Percentiles rank a stretch among this genome's conserved stretches.
These are phyloP conservation scores for Diabrotica undecimpunctata DNA, from an alignment of 1,140 invertebrate species.

Conservation along the genomic window DNA sequence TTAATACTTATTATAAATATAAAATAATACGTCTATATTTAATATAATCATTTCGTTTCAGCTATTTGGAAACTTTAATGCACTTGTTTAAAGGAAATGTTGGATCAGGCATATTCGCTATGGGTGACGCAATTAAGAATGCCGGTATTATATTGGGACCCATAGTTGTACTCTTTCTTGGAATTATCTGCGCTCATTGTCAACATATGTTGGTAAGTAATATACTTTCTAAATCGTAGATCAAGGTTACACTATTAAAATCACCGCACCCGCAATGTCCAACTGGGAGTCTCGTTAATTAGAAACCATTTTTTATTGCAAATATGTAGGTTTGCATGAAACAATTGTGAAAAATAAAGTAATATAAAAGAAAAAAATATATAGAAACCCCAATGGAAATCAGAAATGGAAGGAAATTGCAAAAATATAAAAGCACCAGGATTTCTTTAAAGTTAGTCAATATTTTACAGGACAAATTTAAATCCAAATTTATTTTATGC, in stretches of 20 bases:
- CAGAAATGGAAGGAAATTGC: not conserved
- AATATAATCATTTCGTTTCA: conserved; percentile 39
- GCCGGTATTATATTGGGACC: conserved; percentile 66
- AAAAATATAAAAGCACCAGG: no score
- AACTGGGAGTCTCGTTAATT: not conserved
- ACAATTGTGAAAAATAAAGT: no score
- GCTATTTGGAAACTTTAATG: conserved; percentile 68
- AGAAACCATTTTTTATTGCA: no score
- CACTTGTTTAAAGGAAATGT: conserved; percentile 75
- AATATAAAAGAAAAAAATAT: no score
- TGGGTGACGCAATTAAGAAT: conserved; percentile 74
- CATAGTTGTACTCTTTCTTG: conserved; percentile 61
- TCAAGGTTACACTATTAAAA: not conserved
- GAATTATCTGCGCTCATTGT: conserved; percentile 67
- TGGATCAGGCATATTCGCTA: conserved; percentile 70
- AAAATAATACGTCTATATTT: no score
- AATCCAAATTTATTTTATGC: no score
- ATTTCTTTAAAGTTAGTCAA: no score
- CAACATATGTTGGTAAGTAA: conserved; percentile 65
- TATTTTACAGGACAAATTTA: no score
- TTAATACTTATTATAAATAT: no score
- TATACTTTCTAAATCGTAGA: not conserved
- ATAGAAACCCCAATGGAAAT: no score
- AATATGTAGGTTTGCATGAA: no score
- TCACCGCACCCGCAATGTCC: not conserved